Conservation (phyloP, 2,797 vertebrate species). For the Dallia pectoralis region DNA sequence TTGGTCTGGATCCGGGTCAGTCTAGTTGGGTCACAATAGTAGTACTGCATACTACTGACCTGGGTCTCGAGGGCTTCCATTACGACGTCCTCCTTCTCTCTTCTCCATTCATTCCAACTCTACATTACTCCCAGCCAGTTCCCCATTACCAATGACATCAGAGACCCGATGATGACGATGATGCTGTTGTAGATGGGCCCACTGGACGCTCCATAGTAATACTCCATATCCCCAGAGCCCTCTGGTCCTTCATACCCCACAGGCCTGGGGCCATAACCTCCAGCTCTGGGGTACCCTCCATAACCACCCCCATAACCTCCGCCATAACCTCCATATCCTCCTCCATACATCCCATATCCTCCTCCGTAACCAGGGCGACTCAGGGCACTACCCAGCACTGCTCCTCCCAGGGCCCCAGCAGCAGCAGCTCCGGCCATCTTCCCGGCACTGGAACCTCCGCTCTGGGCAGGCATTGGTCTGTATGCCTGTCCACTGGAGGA, state of each 20-base stretch:
- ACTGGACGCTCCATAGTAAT: constrained; percentile 61
- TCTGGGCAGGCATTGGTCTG: constrained; percentile 52
- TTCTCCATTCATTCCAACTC: constrained; percentile 22
- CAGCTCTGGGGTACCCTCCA: constrained; percentile 36
- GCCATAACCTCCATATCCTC: constrained; percentile 39
- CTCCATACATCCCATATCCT: constrained; percentile 34
- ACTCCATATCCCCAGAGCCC: constrained; percentile 71
- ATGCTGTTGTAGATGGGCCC: constrained; percentile 64
- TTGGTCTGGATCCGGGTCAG: neutral
- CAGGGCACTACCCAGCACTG: constrained; percentile 73
- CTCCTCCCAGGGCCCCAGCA: constrained; percentile 74
- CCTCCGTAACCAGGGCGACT: constrained; percentile 68
- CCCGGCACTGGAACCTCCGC: constrained; percentile 64
- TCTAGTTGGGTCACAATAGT: neutral
- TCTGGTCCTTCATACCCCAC: constrained; percentile 56
- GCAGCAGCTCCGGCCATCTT: constrained; percentile 77
- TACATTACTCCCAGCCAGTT: constrained; percentile 60
- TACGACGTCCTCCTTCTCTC: neutral
- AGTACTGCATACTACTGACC: neutral
- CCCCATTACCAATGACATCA: constrained; percentile 61
- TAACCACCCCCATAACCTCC: constrained; percentile 25
- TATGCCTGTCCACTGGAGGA: constrained; percentile 32
- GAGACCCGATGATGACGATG: constrained; percentile 63
- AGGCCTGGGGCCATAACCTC: constrained; percentile 43
- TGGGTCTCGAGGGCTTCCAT: neutral